phyloP scores from a whole-genome alignment of 1,140 invertebrate genomes.

The Augochlora pura region DNA sequence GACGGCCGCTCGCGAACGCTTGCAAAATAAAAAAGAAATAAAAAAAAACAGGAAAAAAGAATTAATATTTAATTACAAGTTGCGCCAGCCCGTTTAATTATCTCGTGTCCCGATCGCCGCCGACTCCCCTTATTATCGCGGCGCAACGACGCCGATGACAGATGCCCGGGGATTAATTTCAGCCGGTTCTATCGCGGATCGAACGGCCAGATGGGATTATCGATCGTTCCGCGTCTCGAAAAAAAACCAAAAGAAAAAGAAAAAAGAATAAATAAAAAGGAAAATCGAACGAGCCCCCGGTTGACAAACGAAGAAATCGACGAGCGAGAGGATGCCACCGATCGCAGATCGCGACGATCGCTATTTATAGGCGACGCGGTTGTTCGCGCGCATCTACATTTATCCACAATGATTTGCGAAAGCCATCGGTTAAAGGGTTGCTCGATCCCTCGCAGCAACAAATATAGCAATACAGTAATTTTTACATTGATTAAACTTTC shows the following conservation, averaged over 20 bases:
- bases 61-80: constrained; percentile 26
- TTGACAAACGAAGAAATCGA: constrained; percentile 17
- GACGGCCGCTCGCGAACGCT: not conserved
- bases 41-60: too few relatives aligned
- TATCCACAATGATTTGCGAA: not conserved
- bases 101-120: constrained; percentile 1
- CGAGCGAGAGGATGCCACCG: too few relatives aligned
- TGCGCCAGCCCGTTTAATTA: constrained; percentile 18
- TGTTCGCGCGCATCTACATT: not conserved
- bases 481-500: too few relatives aligned
- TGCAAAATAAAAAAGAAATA: too few relatives aligned
- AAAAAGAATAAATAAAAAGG: not conserved
- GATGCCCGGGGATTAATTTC: constrained; percentile 11
- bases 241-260: not conserved
- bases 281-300: not conserved
- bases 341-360: not conserved
- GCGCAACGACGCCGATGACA: constrained; percentile 12
- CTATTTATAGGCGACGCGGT: not conserved
- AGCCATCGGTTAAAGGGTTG: not conserved
- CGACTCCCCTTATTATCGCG: constrained; percentile 14
- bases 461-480: too few relatives aligned
- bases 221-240: not conserved
- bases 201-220: not conserved
- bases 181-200: constrained; percentile 2
- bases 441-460: too few relatives aligned